A percentile compares a stretch with the other conserved stretches of the same genome.
These are phyloP conservation scores for Echiichthys vipera DNA, from an alignment of 2,797 vertebrate genomes.

Conservation along the genomic window DNA sequence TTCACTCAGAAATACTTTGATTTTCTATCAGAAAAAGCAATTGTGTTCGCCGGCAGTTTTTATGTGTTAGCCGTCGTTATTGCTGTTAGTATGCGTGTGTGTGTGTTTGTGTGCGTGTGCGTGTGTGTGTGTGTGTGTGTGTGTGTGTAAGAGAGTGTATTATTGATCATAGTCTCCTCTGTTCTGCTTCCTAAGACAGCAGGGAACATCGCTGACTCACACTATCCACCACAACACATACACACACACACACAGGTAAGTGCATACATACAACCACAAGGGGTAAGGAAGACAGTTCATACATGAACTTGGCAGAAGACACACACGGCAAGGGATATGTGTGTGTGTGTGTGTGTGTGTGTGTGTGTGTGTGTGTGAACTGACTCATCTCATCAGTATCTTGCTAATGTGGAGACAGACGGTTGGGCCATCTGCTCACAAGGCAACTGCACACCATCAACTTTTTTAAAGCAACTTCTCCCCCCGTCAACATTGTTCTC, in stretches of 20 bases:
- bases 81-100: not conserved
- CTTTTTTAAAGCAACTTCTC: conserved; percentile 44
- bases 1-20: conserved; percentile 68
- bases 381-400: conserved; percentile 73
- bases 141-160: conserved; percentile 20
- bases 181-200: no score
- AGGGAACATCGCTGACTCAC: no score
- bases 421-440: conserved; percentile 71
- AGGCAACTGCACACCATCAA: conserved; percentile 62
- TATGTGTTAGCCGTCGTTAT: conserved; percentile 19
- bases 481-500: conserved; percentile 32
- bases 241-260: conserved; percentile 4
- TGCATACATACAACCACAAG: not conserved
- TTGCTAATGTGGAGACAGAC: conserved; percentile 70
- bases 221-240: not conserved
- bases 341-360: conserved; percentile 19
- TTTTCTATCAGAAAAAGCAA: conserved; percentile 63
- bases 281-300: conserved; percentile 2
- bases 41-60: conserved; percentile 28
- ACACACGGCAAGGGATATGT: not conserved
- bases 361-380: conserved; percentile 33
- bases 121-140: conserved; percentile 28
- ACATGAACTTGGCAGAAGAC: conserved; percentile 12
- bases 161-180: no score
- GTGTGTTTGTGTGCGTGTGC: conserved; percentile 21